Evolutionary conservation across 1,140 invertebrate genomes (phyloP), one percentile per base, ranked within the genome.

Genomic region (Goniozus legneri): DNA sequence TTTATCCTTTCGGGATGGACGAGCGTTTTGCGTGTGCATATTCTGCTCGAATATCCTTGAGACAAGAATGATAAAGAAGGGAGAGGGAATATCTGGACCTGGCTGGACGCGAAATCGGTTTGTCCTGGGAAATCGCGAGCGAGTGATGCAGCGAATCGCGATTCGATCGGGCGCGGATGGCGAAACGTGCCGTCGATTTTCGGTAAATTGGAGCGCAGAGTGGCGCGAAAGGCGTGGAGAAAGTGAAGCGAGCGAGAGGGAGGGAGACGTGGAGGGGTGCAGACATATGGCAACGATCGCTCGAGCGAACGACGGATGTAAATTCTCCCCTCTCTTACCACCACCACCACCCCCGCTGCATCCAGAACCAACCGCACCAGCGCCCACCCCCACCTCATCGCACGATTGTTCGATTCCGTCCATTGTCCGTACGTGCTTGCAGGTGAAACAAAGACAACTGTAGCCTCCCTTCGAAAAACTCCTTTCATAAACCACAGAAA

Each of bases 221-320:
- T 38, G 35, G 20, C n/a, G n/a, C n/a, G n/a, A 43, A 33, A 3
- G 21, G 20, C 30, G 16, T 12, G 40, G 38, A 44, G 19, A 52
- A 18, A 6, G 31, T 16, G 38, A 13, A 32, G 30, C 19, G 10
- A 30, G 31, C 36, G 37, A 15, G 20, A 40, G 19, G 18, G 22
- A n/a, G n/a, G 24, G 50, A 37, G 47, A 37, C 24, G 40, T 30
- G 44, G 34, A 34, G n/a, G 47, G 35, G 55, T 46, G 39, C 50
- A 62, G 49, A 62, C 50, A 47, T 56, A 60, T 56, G 60, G 48
- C 38, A 32, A 47, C 34, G 44, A 60, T 62, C 54, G 46, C 38
- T 53, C 48, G 35, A 35, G 39, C 35, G 27, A 50, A 40, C 40
- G 32, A n/a, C 39, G 37, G 36, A 53, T 64, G 51, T 54, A 59